Evolutionary conservation across 2,113 vertebrate genomes (phyloP).

Genomic region (Ailurus styani): DNA sequence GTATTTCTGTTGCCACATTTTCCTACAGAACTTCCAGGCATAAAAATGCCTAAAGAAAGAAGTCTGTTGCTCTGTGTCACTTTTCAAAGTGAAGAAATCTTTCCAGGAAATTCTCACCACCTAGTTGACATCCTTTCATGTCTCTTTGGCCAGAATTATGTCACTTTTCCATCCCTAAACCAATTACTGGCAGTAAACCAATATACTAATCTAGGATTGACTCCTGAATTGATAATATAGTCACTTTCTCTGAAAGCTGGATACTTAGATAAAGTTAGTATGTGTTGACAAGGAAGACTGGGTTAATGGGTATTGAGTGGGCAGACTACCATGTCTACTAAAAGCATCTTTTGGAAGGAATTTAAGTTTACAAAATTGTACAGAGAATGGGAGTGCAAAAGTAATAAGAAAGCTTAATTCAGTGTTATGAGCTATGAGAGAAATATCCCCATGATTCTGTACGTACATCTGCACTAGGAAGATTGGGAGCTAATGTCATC

Average conservation of each 20-base stretch:
- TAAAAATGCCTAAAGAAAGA: not conserved
- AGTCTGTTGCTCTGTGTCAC: not conserved
- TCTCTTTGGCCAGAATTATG: not conserved
- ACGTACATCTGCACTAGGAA: not conserved
- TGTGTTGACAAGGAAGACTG: slow-evolving; percentile 44
- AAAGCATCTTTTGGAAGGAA: slow-evolving; percentile 14
- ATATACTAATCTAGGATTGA: slow-evolving; percentile 10
- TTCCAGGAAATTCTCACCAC: not conserved
- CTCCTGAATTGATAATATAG: not conserved
- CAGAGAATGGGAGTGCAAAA: not conserved
- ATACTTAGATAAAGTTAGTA: slow-evolving; percentile 31
- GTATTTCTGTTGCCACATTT: not conserved
- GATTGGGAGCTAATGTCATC: not conserved
- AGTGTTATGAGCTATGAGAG: not conserved
- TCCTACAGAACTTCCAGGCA: not conserved
- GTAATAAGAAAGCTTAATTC: not conserved
- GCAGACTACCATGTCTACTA: not conserved
- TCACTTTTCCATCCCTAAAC: not conserved
- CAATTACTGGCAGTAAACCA: slow-evolving; percentile 17
- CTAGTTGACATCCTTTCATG: not conserved
- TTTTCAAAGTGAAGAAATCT: not conserved
- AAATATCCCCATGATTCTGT: not conserved
- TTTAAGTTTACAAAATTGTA: not conserved
- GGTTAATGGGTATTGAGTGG: not conserved
- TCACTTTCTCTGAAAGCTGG: not conserved